These are phyloP conservation scores for Prionace glauca DNA, from an alignment of 2,797 vertebrate species.

Conservation along the genomic window DNA sequence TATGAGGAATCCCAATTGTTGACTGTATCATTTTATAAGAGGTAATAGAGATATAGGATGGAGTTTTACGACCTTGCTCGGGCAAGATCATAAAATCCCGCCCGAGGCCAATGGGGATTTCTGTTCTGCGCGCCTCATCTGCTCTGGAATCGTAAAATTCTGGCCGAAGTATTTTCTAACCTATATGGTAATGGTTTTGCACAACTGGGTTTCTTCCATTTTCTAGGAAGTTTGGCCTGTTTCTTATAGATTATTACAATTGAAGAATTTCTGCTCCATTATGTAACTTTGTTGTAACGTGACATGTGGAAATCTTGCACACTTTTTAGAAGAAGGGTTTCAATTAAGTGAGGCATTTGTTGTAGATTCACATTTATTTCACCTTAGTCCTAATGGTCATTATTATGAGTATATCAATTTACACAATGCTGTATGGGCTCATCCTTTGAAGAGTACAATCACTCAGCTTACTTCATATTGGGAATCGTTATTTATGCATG, in stretches of 20 bases:
- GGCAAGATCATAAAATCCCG: too few species aligned
- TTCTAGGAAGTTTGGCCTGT: not conserved
- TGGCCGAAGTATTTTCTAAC: too few species aligned
- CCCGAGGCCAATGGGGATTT: too few species aligned
- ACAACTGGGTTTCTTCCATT: not conserved
- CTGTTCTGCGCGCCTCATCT: too few species aligned
- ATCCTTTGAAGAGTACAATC: not conserved
- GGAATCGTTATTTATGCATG: not conserved
- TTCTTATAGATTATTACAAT: not conserved
- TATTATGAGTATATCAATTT: not conserved
- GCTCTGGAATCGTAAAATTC: too few species aligned
- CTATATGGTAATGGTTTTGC: not conserved
- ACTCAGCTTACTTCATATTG: not conserved
- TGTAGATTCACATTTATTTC: not conserved
- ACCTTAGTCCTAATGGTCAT: not conserved
- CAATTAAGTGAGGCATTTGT: not conserved
- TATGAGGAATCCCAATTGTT: not conserved
- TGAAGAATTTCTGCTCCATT: not conserved
- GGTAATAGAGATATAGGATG: not conserved
- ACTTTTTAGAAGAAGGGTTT: not conserved
- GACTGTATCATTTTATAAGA: not conserved
- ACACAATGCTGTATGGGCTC: not conserved
- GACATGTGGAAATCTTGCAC: not conserved
- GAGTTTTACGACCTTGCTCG: too few species aligned
- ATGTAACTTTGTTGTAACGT: not conserved